Evolutionary conservation across 2,113 vertebrate species (phyloP), one percentile per base, ranked within the genome.

Genomic region (Pica pica): DNA sequence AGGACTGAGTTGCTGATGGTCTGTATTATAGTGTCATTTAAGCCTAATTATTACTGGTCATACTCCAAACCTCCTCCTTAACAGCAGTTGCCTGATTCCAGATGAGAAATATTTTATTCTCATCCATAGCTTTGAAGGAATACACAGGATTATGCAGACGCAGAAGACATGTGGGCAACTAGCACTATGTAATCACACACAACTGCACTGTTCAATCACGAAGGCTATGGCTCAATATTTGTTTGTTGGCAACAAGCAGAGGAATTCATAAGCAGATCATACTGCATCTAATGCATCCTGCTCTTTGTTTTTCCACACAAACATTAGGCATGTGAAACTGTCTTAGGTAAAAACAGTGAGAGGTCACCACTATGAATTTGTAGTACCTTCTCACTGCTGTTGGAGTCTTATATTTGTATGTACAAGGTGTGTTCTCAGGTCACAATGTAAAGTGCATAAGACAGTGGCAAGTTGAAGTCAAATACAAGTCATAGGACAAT

Each of bases 371-470:
- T 42, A 10, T 21, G 30, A 82, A 57, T 19, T 37, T 65, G 10
- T 3, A 33, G 20, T 16, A 22, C 5, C 26, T 82, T 74, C 46
- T 78, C 41, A 17, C 9, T 81, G 4, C 16, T 19, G 5, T 47
- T 65, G 75, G 17, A 53, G 23, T 33, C 28, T 41, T 55, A 49
- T 3, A 41, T 46, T 68, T 68, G 3, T 23, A 13, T 24, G 22
- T 23, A 21, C 21, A 26, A 37, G 60, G 33, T 20, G 20, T 60
- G 10, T 46, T 87, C 41, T 64, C 22, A 27, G 26, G n/a, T 67
- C 35, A 26, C 13, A 1, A n/a, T 37, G 20, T 44, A 78, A 64
- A 78, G 17, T 26, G 15, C 1, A 0, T 23, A 37, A 39, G 16
- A 55, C 18, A 27, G 31, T 22, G 35, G 26, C 44, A 64, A 77